phyloP scores from a whole-genome alignment of 2,797 vertebrate species.

The Odontamblyopus rebecca region DNA sequence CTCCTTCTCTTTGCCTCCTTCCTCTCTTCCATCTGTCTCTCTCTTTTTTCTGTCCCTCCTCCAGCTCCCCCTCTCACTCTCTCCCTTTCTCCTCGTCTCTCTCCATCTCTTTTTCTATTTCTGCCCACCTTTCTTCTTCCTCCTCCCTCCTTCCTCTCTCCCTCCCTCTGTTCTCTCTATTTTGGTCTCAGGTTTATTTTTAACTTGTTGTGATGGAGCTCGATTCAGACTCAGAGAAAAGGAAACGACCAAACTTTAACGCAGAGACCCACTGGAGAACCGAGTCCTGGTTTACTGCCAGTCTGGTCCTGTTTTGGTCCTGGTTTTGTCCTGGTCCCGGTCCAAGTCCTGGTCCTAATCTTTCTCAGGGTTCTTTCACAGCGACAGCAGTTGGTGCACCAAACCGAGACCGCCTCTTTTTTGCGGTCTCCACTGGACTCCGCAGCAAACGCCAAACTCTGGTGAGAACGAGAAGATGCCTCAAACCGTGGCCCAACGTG shows the following conservation, averaged over 20 bases:
- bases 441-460: too few species aligned
- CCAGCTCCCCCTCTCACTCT: background rate
- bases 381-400: too few species aligned
- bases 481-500: too few species aligned
- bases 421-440: too few species aligned
- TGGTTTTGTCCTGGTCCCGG: background rate
- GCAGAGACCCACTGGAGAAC: conserved; percentile 40
- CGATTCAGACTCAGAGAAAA: conserved; percentile 54
- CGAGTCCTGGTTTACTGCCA: too few species aligned
- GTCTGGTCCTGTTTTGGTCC: background rate
- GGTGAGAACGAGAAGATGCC: too few species aligned
- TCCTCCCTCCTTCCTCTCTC: background rate
- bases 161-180: conserved; percentile 43
- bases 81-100: background rate
- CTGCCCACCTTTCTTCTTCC: background rate
- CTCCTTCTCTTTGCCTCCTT: background rate
- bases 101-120: background rate
- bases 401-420: too few species aligned
- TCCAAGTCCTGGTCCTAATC: background rate
- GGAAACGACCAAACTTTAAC: conserved; percentile 74
- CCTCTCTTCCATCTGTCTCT: background rate
- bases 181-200: conserved; percentile 68
- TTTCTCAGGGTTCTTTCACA: too few species aligned
- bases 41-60: background rate
- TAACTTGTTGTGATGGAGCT: conserved; percentile 67